Evolutionary conservation across 2,888 invertebrate species (phyloP).

Genomic region (Mythimna vitellina): DNA sequence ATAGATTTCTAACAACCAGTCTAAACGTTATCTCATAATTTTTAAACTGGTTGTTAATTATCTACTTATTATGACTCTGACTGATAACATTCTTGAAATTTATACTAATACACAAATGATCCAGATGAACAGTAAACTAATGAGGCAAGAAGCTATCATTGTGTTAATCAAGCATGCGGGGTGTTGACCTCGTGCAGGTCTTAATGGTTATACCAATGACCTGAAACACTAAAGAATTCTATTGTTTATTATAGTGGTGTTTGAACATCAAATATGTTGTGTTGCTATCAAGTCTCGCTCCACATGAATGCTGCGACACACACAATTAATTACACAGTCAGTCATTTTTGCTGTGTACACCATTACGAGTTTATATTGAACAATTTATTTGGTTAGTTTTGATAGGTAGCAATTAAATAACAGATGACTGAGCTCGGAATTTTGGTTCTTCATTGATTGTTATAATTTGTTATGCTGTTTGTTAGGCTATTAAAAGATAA

Average conservation of each 20-base stretch:
- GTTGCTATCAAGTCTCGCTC: background rate
- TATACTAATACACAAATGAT: slow-evolving; percentile 22
- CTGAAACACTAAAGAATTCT: slow-evolving; percentile 17
- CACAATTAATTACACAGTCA: background rate
- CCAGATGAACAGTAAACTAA: slow-evolving; percentile 19
- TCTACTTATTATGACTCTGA: slow-evolving; percentile 7
- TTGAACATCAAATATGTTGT: slow-evolving; percentile 29
- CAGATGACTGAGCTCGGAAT: background rate
- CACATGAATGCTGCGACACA: background rate
- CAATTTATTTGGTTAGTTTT: slow-evolving; percentile 3
- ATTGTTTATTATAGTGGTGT: slow-evolving; percentile 25
- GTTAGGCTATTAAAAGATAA: slow-evolving; percentile 3
- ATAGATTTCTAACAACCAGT: background rate
- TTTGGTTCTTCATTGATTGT: slow-evolving; percentile 10
- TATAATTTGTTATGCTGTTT: background rate
- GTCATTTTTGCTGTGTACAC: background rate
- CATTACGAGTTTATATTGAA: background rate
- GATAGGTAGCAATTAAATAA: background rate
- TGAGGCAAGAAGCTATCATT: slow-evolving; percentile 26
- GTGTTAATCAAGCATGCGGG: slow-evolving; percentile 35
- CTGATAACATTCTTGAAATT: slow-evolving; percentile 34
- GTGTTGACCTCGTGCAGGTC: slow-evolving; percentile 2
- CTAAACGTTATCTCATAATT: slow-evolving; percentile 4
- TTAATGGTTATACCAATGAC: slow-evolving; percentile 22
- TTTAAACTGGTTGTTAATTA: background rate